Conservation (phyloP, 2,888 invertebrate genomes). For the Leptopilina drosophilae region DNA sequence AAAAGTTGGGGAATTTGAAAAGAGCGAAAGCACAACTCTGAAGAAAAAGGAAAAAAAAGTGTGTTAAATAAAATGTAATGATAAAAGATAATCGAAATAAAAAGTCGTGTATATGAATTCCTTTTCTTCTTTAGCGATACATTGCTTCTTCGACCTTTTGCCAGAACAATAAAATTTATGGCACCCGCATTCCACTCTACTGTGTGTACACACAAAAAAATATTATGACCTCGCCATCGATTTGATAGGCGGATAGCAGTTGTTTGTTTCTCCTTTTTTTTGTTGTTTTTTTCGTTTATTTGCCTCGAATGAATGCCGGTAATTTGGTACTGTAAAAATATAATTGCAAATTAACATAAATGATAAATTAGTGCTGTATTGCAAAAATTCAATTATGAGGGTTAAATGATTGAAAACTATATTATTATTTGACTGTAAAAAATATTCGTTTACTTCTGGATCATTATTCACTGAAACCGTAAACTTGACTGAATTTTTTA, state of each 20-base stretch:
- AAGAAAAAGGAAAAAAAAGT: neutral
- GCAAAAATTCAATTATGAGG: neutral
- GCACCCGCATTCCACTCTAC: conserved; percentile 29
- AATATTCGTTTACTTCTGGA: too few species aligned
- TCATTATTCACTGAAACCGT: too few species aligned
- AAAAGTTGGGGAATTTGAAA: too few species aligned
- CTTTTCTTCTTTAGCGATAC: neutral
- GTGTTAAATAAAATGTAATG: too few species aligned
- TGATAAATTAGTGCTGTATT: neutral
- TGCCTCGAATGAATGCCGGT: neutral
- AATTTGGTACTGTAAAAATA: neutral
- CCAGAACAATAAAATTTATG: conserved; percentile 23
- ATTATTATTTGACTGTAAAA: too few species aligned
- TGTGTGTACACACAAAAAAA: neutral
- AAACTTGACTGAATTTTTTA: too few species aligned
- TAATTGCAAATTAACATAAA: neutral
- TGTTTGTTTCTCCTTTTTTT: neutral
- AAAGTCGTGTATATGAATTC: neutral
- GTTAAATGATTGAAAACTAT: neutral
- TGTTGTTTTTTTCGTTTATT: too few species aligned
- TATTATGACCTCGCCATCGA: conserved; percentile 14
- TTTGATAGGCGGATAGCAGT: conserved; percentile 13
- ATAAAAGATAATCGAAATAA: neutral
- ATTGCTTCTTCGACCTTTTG: conserved; percentile 25
- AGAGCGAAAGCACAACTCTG: neutral